Evolutionary conservation across 2,888 invertebrate species (phyloP), one percentile per base, ranked within the genome.

Genomic region (Amaurobius ferox): DNA sequence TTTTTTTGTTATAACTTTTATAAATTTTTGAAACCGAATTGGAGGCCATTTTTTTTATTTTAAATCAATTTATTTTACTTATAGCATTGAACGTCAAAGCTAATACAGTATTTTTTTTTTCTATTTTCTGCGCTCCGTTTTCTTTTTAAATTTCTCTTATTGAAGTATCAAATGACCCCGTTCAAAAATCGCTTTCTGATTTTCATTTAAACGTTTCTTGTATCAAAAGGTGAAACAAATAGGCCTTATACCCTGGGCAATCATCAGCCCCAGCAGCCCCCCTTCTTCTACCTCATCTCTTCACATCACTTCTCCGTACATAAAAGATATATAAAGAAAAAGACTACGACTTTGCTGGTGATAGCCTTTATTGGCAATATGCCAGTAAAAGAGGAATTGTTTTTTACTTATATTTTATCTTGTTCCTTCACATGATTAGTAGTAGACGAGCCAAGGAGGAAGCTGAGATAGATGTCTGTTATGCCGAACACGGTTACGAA

Each of bases 191-290:
- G 74, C 35, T 77, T 74, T 77, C 77, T 77, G 77, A 83, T 83
- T 77, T 72, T 77, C 83, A 77, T 83, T 77, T 83, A 77, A 77
- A 39, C 83, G 71, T 30, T 55, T 61, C 67, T 26, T 28, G 48
- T 61, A 68, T 55, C 67, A 68, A n/a, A n/a, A 67, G 81, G 83
- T 66, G 71, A 83, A 71, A 83, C 77, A 83, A 83, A 83, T 83
- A 68, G 81, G 35, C 23, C 44, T 39, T 64, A 74, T 80, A 61
- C 80, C 55, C 80, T 44, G 26, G 68, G 26, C 68, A 74, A 61
- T 67, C 79, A 66, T 79, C 64, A 79, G 79, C 62, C 48, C 71
- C 30, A 39, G 9, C 19, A 79, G 64, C 62, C 16, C 11, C 35
- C 16, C 16, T 44, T 44, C 16, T 16, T 44, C 16, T 44, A 7